Percentiles rank a stretch among this genome's conserved stretches.
Evolutionary conservation across 1,140 invertebrate genomes (phyloP).

Genomic region (Heliconius congener): DNA sequence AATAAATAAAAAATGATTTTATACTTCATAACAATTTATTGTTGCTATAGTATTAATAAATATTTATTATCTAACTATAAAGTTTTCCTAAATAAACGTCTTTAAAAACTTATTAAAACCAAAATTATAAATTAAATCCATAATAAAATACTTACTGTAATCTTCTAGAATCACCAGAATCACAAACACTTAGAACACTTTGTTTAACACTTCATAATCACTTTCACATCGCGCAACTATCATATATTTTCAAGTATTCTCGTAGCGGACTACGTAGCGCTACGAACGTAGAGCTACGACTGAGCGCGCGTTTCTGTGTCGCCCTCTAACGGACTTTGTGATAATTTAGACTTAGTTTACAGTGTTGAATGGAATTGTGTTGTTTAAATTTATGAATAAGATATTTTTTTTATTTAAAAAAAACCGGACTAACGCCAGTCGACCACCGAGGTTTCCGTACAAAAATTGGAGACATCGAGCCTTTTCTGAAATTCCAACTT

Average conservation of each 20-base stretch:
- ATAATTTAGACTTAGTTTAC: slow-evolving; percentile 16
- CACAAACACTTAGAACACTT: slow-evolving; percentile 23
- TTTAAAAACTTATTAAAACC: not conserved
- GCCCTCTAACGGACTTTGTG: slow-evolving; percentile 41
- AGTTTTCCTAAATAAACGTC: not conserved
- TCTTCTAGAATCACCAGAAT: not conserved
- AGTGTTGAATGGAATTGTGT: not conserved
- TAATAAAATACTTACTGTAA: not conserved
- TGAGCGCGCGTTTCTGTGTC: slow-evolving; percentile 42
- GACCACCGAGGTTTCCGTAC: too few relatives aligned
- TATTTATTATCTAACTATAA: not conserved
- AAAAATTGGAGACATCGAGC: too few relatives aligned
- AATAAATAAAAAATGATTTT: too few relatives aligned
- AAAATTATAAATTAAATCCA: not conserved
- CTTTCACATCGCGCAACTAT: slow-evolving; percentile 5
- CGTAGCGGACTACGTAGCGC: slow-evolving; percentile 39
- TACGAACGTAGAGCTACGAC: slow-evolving; percentile 47
- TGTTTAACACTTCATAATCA: slow-evolving; percentile 12
- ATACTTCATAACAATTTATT: too few relatives aligned
- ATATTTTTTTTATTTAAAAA: not conserved
- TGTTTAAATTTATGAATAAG: not conserved
- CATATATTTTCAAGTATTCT: slow-evolving; percentile 7
- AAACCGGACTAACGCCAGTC: too few relatives aligned
- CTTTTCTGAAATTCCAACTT: too few relatives aligned
- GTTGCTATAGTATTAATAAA: not conserved